Evolutionary conservation across 2,797 vertebrate species (phyloP), one percentile per base, ranked within the genome.

Genomic region (Melanotaenia pygmaea): DNA sequence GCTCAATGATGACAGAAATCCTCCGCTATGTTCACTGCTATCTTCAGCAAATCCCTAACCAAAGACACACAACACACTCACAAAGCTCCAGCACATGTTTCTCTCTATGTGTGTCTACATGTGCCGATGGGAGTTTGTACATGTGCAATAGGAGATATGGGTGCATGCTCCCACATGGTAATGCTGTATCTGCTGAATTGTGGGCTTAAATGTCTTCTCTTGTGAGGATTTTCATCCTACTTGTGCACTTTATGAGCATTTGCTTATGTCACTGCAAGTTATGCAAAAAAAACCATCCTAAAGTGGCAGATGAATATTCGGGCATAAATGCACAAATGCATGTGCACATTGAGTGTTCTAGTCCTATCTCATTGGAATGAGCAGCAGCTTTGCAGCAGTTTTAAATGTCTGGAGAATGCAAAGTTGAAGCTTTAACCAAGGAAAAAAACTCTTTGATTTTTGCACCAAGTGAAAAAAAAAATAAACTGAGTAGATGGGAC

Each of bases 1-100:
- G 86, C 83, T 89, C 87, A 58, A 67, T 82, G 86, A 89, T 85
- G 89, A 91, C 90, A 87, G 80, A 79, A 84, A 91, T 89, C 90
- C 87, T 74, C 83, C 5, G 4, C 77, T 68, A 70, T 72, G 85
- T 87, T 87, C 81, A 56, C 72, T 16, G 64, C 81, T 82, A 85
- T 85, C 81, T 74, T 81, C 81, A 71, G 70, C 74, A 88, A 91
- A 90, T 86, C 84, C 86, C 78, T 70, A 68, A 79, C 73, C 30
- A 40, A 79, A 79, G 63, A 82, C n/a, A 43, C 74, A 50, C 72
- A 59, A 59, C 2, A 1, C 30, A 38, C 63, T 71, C 14, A 30
- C 60, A 73, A 66, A 84, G 67, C 79, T 74, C 53, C 58, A 37
- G 63, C 70, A 77, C 72, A 71, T 65, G 65, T 60, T 73, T 65